Base-by-base conservation (phyloP, 2,797 vertebrate genomes). In the Phrynocephalus forsythii region DNA sequence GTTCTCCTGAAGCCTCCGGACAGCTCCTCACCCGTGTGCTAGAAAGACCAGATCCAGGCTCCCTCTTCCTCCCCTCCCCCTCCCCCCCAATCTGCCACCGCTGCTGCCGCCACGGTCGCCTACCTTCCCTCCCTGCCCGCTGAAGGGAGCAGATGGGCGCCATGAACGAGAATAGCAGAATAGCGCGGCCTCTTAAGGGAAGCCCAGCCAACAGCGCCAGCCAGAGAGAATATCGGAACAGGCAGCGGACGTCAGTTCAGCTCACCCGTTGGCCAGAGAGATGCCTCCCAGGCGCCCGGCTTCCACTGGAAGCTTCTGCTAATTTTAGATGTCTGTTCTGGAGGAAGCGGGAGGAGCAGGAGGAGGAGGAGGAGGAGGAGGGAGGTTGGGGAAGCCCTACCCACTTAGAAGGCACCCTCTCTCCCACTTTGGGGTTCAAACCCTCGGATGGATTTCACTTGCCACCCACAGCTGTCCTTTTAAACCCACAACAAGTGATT, bases 91-190 rank as follows among this genome's bases (percentile, higher is more conserved):
- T 83, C 67, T 92, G 79, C 5, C 8, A 20, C 75, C 68, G 72
- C 79, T 77, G 56, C 82, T 66, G 24, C 33, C 33, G 0, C 1
- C n/a, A 0, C 30, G 22, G 72, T 77, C 83, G 11, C 60, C 88
- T 87, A 89, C 90, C 85, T 87, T 88, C 90, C 30, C 78, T 79
- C 91, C 3, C 6, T 24, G 9, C 5, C 82, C 0, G 78, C 81
- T 30, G 91, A 93, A 92, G 85, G 20, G 90, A 95, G 94, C 95
- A 95, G 95, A 94, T 91, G 94, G 66, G 94, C 86, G 78, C 7
- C 80, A 90, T 88, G 91, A 93, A 86, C 87, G 89, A 92, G 44
- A 71, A 91, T 84, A 91, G 81, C 89, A 44, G 38, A 44, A 44
- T 4, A 44, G 5, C 13, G 93, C 86, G 90, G 92, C 89, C 66